Evolutionary conservation across 2,888 invertebrate genomes (phyloP), one percentile per base, ranked within the genome.

Genomic region (Eulithis testata): DNA sequence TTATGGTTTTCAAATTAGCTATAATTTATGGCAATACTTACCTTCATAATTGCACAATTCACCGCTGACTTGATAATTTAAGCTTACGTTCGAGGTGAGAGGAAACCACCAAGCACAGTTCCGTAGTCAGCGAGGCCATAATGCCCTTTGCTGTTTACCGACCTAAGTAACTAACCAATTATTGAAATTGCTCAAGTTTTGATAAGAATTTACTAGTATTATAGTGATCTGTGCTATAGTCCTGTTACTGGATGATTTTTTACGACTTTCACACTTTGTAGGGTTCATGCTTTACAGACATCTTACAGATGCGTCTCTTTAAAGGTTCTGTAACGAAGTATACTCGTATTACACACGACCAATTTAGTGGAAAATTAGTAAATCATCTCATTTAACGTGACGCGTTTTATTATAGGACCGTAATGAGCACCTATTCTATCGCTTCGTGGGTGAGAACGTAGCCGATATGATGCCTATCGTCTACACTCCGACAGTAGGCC

Each of bases 401-500:
- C 6, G 4, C 31, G 3, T 31, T 31, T 31, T 31, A 5, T 59
- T 52, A 9, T 89, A 98, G 95, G 99, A 99, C 82, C 96, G 99
- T 74, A 99, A 99, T 86, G 99, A 99, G 89, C 97, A 97, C 76
- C 94, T 99, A 14, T 99, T 99, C 94, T 99, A 97, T 90, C 96
- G 97, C 43, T 95, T 99, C 57, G 91, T 99, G 52, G 95, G 95
- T 12, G 97, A 98, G 74, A 96, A 99, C 85, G 97, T 99, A 31
- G 95, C 96, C 54, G 95, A 97, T 70, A 95, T 98, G 94, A 98
- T 99, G 98, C 99, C 99, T 0, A 94, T 99, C 68, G 98, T 99
- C n/a, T 99, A 99, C 91, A 99, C 99, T 0, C 99, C 99, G 0
- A 98, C 98, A 0, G 99, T 99, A 11, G 99, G 99, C 4, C 94